These are phyloP conservation scores for Dorcus hopei DNA, from an alignment of 2,888 invertebrate species.

Conservation along the genomic window DNA sequence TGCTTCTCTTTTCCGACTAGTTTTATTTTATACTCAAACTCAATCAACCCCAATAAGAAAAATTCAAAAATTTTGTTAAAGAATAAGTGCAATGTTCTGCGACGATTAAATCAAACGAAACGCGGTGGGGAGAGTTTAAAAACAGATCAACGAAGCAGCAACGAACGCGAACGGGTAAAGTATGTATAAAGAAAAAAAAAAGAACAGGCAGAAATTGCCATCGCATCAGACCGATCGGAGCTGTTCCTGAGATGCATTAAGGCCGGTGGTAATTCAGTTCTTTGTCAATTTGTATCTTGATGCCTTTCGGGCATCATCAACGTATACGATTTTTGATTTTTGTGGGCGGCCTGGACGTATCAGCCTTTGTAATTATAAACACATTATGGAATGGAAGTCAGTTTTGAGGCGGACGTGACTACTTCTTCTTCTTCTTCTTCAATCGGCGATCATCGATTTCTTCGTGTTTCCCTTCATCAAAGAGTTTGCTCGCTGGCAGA, in stretches of 20 bases:
- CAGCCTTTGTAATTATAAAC: conserved; percentile 48
- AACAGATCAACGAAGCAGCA: too few species aligned
- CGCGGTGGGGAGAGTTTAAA: too few species aligned
- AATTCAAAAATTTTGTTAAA: too few species aligned
- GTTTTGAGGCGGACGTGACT: conserved; percentile 4
- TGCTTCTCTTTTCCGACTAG: too few species aligned
- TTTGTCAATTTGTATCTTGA: conserved; percentile 46
- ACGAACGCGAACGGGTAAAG: too few species aligned
- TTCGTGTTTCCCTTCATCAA: too few species aligned
- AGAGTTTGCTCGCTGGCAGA: too few species aligned
- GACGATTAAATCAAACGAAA: too few species aligned
- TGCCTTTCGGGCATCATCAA: conserved; percentile 45
- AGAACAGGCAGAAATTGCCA: conserved; percentile 8
- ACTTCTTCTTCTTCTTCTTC: not conserved
- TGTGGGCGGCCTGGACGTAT: conserved; percentile 46
- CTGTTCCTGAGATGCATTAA: not conserved
- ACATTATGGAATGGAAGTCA: conserved; percentile 35
- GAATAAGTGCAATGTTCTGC: too few species aligned
- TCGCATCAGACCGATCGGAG: conserved; percentile 19
- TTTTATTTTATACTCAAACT: too few species aligned
- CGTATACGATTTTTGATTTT: conserved; percentile 47
- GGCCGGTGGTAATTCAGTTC: conserved; percentile 18
- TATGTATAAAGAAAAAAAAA: not conserved
- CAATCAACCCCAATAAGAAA: too few species aligned
- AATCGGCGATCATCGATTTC: too few species aligned